phyloP scores from a whole-genome alignment of 2,888 invertebrate genomes.

The Athetis lepigone region DNA sequence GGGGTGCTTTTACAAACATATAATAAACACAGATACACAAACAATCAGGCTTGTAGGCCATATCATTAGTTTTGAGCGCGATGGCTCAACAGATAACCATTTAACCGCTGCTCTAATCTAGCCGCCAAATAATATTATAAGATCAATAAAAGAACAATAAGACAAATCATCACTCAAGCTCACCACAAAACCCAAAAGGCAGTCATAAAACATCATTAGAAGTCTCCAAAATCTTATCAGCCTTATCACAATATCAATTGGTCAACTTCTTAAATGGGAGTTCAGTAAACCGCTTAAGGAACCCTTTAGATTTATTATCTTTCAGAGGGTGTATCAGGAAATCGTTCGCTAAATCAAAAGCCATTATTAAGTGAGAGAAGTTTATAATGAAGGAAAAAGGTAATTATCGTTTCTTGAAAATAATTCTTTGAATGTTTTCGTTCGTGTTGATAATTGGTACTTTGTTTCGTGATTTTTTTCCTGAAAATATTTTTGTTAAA shows the following conservation, averaged over 20 bases:
- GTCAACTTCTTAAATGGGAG: slow-evolving; percentile 43
- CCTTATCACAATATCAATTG: not conserved
- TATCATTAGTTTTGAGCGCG: too few species aligned
- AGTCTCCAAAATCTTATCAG: not conserved
- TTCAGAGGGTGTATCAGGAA: slow-evolving; percentile 54
- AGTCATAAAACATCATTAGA: not conserved
- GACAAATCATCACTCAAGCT: too few species aligned
- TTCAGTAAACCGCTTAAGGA: slow-evolving; percentile 45
- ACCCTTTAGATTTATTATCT: slow-evolving; percentile 56
- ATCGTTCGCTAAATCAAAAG: slow-evolving; percentile 58
- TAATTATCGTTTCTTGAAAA: slow-evolving; percentile 11
- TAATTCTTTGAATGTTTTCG: not conserved
- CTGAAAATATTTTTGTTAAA: too few species aligned
- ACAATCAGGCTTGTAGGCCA: too few species aligned
- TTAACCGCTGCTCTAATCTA: too few species aligned
- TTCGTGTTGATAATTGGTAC: not conserved
- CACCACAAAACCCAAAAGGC: too few species aligned
- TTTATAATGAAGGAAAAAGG: slow-evolving; percentile 28
- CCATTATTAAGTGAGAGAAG: slow-evolving; percentile 30
- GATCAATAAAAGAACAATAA: too few species aligned
- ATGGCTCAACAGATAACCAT: too few species aligned
- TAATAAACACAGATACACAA: too few species aligned
- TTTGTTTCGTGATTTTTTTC: not conserved
- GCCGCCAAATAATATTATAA: too few species aligned
- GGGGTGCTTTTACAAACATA: too few species aligned